Evolutionary conservation across 2,888 invertebrate species (phyloP), one percentile per base, ranked within the genome.

Genomic region (Rhogogaster chlorosoma): DNA sequence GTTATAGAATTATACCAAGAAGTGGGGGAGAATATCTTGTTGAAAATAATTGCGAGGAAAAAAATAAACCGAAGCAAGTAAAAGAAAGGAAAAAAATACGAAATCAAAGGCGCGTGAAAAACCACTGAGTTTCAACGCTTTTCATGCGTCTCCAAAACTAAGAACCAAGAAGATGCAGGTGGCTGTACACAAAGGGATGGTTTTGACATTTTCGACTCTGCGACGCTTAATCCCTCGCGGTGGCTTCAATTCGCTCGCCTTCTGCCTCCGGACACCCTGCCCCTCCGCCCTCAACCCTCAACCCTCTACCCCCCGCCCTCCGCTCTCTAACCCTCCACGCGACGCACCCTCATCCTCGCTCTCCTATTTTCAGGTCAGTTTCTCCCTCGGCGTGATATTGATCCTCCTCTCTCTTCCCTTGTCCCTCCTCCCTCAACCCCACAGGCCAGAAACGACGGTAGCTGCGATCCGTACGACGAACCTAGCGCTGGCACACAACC

Each of bases 321-420:
- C 53, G 82, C 86, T 84, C 85, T 88, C 64, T 89, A 90, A 91
- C 90, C 89, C 90, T 88, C 89, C 87, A 87, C 88, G 87, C 89
- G 87, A 88, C 87, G 87, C 86, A 85, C 84, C 80, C 87, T 89
- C 85, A 88, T 88, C 88, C 87, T 87, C 88, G 87, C 88, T 86
- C 88, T 80, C 82, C 84, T 87, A 88, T 88, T 88, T 89, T 91
- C 90, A 89, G 90, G 89, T 89, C 88, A 88, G 89, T 90, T 88
- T 90, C 90, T 90, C 91, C 91, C 91, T 91, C 90, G 88, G 88
- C 89, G 88, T 91, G 91, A 92, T 92, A 92, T 92, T 91, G 92
- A 92, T 92, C 92, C 92, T 91, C 88, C 87, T 80, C 85, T 61
- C 82, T 38, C 71, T 22, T n/a, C 83, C 29, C 71, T 61, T 26